Percentiles rank a stretch among this genome's conserved stretches.
phyloP scores from a whole-genome alignment of 2,113 vertebrate species.

The Gallinago media region DNA sequence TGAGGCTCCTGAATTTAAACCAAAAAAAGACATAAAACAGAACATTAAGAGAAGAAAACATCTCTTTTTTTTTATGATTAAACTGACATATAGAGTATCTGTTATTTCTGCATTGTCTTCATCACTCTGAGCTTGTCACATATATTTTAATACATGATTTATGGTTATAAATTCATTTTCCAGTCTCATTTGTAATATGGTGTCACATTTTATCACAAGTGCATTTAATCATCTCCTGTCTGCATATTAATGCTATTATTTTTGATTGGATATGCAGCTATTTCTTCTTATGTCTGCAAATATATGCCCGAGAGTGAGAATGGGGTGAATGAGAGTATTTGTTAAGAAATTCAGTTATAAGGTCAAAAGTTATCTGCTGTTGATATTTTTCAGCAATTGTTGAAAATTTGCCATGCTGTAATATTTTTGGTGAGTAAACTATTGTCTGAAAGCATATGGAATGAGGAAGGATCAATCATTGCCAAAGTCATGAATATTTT shows the following conservation, averaged over 20 bases:
- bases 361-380: neutral
- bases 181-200: slow-evolving; percentile 88
- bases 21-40: slow-evolving; percentile 28
- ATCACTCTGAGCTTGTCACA: slow-evolving; percentile 77
- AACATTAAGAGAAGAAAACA: slow-evolving; percentile 32
- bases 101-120: slow-evolving; percentile 77
- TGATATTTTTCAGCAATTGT: neutral
- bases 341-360: neutral
- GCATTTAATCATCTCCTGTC: slow-evolving; percentile 90
- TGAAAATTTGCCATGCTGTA: neutral
- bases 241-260: slow-evolving; percentile 87
- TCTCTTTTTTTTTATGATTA: neutral
- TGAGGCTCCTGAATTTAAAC: slow-evolving; percentile 29
- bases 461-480: neutral
- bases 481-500: neutral
- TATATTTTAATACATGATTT: slow-evolving; percentile 90
- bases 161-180: slow-evolving; percentile 88
- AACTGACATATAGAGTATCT: slow-evolving; percentile 62
- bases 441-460: neutral
- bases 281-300: neutral
- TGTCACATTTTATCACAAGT: slow-evolving; percentile 90
- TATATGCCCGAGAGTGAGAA: neutral
- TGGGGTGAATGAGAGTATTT: neutral
- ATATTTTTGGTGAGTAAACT: neutral
- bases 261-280: neutral